Conservation (phyloP, 2,888 invertebrate species). For the Dendrolimus pini region DNA sequence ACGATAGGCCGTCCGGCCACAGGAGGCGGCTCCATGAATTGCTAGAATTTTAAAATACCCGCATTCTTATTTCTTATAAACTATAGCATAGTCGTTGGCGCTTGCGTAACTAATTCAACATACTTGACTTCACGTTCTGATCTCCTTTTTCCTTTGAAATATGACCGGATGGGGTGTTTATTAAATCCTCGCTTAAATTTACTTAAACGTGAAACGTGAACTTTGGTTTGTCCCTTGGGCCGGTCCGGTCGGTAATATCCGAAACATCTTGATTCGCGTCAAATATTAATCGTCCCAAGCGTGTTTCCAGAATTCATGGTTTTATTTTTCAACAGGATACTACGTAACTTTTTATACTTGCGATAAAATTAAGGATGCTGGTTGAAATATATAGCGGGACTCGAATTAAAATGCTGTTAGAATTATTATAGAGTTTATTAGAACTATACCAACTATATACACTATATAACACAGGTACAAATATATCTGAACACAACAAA, state of each 20-base stretch:
- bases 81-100: too few species aligned
- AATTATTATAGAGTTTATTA: too few species aligned
- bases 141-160: constrained; percentile 10
- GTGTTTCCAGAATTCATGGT: constrained; percentile 15
- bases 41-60: too few species aligned
- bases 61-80: too few species aligned
- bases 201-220: constrained; percentile 13
- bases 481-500: too few species aligned
- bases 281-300: constrained; percentile 27
- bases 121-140: constrained; percentile 10
- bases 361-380: not conserved
- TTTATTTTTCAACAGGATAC: not conserved
- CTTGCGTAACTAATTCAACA: constrained; percentile 5
- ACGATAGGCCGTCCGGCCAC: too few species aligned
- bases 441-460: too few species aligned
- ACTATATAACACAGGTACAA: too few species aligned
- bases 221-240: constrained; percentile 24
- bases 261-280: constrained; percentile 27
- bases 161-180: constrained; percentile 11
- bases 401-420: too few species aligned
- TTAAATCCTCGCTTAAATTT: constrained; percentile 7
- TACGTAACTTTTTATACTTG: not conserved
- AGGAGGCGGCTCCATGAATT: too few species aligned
- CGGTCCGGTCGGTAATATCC: constrained; percentile 19
- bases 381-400: not conserved